Conservation (phyloP, 2,888 invertebrate species). For the Campoplex capitator region DNA sequence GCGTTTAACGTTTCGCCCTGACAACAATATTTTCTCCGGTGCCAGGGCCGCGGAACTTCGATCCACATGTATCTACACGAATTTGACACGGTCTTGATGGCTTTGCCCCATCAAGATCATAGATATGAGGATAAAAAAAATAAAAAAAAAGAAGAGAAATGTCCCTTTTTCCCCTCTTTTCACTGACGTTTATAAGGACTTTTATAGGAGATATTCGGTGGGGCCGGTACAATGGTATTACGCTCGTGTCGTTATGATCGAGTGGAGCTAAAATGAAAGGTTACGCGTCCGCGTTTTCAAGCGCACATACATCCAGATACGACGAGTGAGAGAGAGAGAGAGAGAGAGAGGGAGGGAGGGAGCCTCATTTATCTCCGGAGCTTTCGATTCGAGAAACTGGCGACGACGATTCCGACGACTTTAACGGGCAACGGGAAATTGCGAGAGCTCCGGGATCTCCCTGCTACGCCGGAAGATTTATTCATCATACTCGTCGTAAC, state of each 20-base stretch:
- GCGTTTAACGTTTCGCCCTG: not conserved
- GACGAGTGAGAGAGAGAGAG: not conserved
- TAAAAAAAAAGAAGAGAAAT: not conserved
- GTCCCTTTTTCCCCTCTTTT: slow-evolving; percentile 28
- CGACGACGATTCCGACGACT: slow-evolving; percentile 52
- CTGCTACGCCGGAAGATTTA: slow-evolving; percentile 62
- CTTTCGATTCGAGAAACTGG: slow-evolving; percentile 58
- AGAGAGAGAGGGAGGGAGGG: not conserved
- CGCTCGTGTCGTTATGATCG: slow-evolving; percentile 60
- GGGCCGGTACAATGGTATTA: slow-evolving; percentile 59
- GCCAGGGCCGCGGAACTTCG: too few species aligned
- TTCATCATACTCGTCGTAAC: slow-evolving; percentile 68
- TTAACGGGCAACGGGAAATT: slow-evolving; percentile 65
- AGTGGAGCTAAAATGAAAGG: slow-evolving; percentile 64
- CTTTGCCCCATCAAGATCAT: not conserved
- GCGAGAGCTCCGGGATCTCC: slow-evolving; percentile 62
- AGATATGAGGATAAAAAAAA: slow-evolving; percentile 8
- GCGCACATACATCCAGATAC: not conserved
- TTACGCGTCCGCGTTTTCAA: slow-evolving; percentile 48
- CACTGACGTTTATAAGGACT: slow-evolving; percentile 41
- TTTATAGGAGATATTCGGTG: slow-evolving; percentile 44
- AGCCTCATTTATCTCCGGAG: slow-evolving; percentile 62
- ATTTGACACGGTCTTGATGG: not conserved
- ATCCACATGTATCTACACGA: not conserved
- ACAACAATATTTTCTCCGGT: not conserved